Base-by-base conservation (phyloP, 2,797 vertebrate species). In the Chloroceryle amazona region DNA sequence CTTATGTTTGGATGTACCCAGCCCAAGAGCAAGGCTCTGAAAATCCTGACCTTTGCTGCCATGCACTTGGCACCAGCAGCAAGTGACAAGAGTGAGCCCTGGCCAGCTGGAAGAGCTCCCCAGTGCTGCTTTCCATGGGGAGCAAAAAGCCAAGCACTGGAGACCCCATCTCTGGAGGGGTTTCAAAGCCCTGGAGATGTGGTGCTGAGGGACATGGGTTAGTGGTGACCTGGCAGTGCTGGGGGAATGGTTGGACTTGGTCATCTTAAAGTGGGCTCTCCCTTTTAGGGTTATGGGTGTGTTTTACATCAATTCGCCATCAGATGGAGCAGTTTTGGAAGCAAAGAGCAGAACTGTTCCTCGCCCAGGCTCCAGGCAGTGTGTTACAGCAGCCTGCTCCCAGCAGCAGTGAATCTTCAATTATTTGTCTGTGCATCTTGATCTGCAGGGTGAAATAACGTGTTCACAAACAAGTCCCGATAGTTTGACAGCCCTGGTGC, bases 291-390 rank as follows among this genome's bases (percentile, higher is more conserved):
- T 54, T 44, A 25, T 5, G 42, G 47, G 7, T 73, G 3, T 75
- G 90, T 68, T 84, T 93, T 94, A 90, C 94, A 92, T 12, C 70
- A 17, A 10, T 23, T 93, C 73, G 29, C 96, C 96, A 89, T 96
- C 90, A 96, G 96, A 89, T 97, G 96, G 96, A 96, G 96, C 95
- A 93, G 90, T 94, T 89, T 37, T 90, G 89, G 94, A 95, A 96
- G 90, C 22, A 80, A 90, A 95, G 51, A 44, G 5, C 49, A 21
- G 87, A 61, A 54, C 1, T 31, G 13, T 11, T 65, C 37, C 26
- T 7, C 11, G 82, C 28, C 16, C 28, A 8, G 71, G 26, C 51
- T 3, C 11, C 1, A 2, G 42, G 42, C 60, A 42, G 54, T 0
- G 6, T 16, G 52, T 44, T 54, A 2, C 0, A 49, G 54, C 33